Percentiles rank a stretch among this genome's conserved stretches.
phyloP scores from a whole-genome alignment of 2,888 invertebrate species.

The Mylabris sibirica region DNA sequence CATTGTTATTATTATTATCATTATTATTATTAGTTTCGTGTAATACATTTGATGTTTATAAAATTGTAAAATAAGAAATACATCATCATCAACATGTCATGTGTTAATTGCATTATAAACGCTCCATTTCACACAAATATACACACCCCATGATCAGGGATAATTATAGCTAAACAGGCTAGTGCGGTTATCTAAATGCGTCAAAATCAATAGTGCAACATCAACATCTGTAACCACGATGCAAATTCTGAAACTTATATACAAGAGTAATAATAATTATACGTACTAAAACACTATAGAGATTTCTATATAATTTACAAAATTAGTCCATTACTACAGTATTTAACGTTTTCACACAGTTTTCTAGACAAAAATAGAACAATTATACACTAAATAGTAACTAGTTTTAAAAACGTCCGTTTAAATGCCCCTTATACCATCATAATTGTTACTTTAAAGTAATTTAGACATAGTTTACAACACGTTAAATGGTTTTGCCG shows the following conservation, averaged over 20 bases:
- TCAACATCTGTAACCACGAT: not conserved
- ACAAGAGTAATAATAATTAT: too few species aligned
- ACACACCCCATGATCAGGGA: too few species aligned
- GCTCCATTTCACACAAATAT: conserved; percentile 1
- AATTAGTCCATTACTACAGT: too few species aligned
- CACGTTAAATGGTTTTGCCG: too few species aligned
- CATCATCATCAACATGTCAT: not conserved
- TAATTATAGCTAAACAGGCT: too few species aligned
- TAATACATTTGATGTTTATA: not conserved
- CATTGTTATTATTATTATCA: not conserved
- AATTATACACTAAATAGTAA: not conserved
- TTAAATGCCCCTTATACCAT: not conserved
- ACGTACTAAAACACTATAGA: too few species aligned
- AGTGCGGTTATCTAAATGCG: too few species aligned
- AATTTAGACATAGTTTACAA: too few species aligned
- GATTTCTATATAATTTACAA: too few species aligned
- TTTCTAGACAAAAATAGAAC: not conserved
- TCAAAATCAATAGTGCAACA: too few species aligned
- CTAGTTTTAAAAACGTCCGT: not conserved
- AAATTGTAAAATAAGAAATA: not conserved
- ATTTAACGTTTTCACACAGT: not conserved
- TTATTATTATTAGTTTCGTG: too few species aligned
- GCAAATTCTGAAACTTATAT: not conserved
- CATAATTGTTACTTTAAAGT: too few species aligned
- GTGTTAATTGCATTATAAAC: not conserved